Evolutionary conservation across 2,113 vertebrate species (phyloP), one percentile per base, ranked within the genome.

Genomic region (Ivindomyrus marchei): DNA sequence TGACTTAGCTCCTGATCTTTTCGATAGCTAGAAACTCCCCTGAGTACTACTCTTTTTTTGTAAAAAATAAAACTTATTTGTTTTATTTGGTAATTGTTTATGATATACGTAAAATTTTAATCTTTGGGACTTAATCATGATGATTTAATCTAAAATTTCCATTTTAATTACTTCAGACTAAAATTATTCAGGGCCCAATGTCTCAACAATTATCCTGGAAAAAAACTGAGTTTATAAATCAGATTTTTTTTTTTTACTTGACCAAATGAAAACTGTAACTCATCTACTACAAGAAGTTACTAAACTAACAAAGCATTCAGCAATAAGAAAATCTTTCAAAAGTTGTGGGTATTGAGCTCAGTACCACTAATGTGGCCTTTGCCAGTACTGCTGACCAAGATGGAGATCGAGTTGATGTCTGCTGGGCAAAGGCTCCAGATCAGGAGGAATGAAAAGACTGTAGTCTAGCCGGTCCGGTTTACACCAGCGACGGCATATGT

Each of bases 401-500:
- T 77, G 31, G 70, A 6, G 70, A 39, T 5, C 6, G 1, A 77
- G 74, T 2, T 42, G 36, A 17, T 42, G 4, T 39, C 47, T 31
- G 50, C 50, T 36, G n/a, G 27, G 2, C 0, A 80, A 21, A 11
- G 88, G n/a, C 42, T 66, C 15, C 27, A 42, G 70, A 74, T 45
- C 4, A 45, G 56, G 10, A 62, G 19, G 39, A 8, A n/a, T 15
- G 31, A 49, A 52, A 53, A 13, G 47, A 2, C 46, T 9, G 19
- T n/a, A 83, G 53, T n/a, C 45, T 47, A 9, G 4, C 17, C 45
- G 3, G 42, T 45, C 92, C 91, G 4, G 17, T 94, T 90, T 31
- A 95, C 62, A 0, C 45, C 0, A 0, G 89, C 49, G 3, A 89
- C 77, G 5, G 93, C 92, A 84, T 95, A 95, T 0, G 90, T 47